phyloP scores from a whole-genome alignment of 2,888 invertebrate genomes.

The Eristalis intricaria region DNA sequence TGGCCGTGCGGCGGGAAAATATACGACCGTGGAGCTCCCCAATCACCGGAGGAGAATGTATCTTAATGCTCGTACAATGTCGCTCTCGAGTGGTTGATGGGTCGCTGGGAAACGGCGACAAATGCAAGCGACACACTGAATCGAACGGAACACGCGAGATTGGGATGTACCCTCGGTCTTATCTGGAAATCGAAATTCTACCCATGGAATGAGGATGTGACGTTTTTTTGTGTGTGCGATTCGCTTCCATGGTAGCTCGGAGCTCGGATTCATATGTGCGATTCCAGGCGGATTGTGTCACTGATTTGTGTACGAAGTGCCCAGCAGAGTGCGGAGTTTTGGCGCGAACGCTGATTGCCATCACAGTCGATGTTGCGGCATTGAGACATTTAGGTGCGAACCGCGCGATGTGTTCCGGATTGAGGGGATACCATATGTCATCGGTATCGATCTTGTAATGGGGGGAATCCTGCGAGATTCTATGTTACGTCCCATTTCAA shows the following conservation, averaged over 20 bases:
- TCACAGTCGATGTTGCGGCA: background rate
- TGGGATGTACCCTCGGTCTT: conserved; percentile 38
- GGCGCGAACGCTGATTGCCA: background rate
- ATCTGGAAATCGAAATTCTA: conserved; percentile 46
- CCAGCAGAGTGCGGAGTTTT: background rate
- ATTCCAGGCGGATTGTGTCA: conserved; percentile 12
- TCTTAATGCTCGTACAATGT: conserved; percentile 59
- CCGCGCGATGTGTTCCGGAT: background rate
- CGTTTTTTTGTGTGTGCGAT: conserved; percentile 19
- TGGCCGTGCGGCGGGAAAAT: conserved; percentile 37
- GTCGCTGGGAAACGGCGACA: conserved; percentile 45
- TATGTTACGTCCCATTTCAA: too few relatives aligned
- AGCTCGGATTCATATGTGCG: background rate
- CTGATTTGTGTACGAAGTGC: conserved; percentile 32
- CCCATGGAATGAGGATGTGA: conserved; percentile 63
- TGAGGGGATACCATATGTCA: background rate
- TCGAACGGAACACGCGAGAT: conserved; percentile 51
- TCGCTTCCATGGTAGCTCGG: background rate
- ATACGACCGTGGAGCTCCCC: conserved; percentile 33
- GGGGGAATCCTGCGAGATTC: background rate
- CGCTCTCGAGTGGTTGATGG: conserved; percentile 45
- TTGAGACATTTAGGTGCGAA: background rate
- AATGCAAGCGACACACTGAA: conserved; percentile 9
- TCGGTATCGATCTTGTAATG: background rate
- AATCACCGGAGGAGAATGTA: conserved; percentile 44